A percentile compares a stretch with the other conserved stretches of the same genome.
These are phyloP conservation scores for Spodoptera litura DNA, from an alignment of 1,140 invertebrate genomes.

Conservation along the genomic window DNA sequence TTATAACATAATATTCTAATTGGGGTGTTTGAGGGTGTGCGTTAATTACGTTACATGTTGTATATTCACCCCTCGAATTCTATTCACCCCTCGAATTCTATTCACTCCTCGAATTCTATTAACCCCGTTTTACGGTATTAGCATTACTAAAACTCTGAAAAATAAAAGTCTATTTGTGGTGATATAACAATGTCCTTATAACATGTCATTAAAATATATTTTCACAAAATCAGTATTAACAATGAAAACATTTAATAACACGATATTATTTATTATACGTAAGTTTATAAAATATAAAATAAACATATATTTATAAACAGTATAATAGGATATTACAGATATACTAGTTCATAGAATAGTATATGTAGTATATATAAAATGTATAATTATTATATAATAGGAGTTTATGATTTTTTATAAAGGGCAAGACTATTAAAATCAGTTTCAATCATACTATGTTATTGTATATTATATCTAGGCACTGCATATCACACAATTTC, in stretches of 20 bases:
- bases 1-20: no score
- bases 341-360: constrained; percentile 31
- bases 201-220: constrained; percentile 17
- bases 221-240: constrained; percentile 18
- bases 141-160: background rate
- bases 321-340: constrained; percentile 22
- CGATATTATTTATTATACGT: constrained; percentile 30
- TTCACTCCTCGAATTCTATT: no score
- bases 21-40: no score
- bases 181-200: background rate
- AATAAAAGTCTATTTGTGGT: background rate
- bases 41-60: no score
- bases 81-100: no score
- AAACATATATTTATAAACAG: constrained; percentile 13
- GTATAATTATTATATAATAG: background rate
- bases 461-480: background rate
- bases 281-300: background rate
- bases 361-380: constrained; percentile 17
- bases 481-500: constrained; percentile 25
- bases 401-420: background rate
- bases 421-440: constrained; percentile 26
- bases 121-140: no score
- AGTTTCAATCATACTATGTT: background rate
- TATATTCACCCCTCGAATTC: no score
- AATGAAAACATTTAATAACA: constrained; percentile 36